Percentiles rank a stretch among this genome's conserved stretches.
Evolutionary conservation across 2,888 invertebrate genomes (phyloP).

Genomic region (Amblyjoppa proteus): DNA sequence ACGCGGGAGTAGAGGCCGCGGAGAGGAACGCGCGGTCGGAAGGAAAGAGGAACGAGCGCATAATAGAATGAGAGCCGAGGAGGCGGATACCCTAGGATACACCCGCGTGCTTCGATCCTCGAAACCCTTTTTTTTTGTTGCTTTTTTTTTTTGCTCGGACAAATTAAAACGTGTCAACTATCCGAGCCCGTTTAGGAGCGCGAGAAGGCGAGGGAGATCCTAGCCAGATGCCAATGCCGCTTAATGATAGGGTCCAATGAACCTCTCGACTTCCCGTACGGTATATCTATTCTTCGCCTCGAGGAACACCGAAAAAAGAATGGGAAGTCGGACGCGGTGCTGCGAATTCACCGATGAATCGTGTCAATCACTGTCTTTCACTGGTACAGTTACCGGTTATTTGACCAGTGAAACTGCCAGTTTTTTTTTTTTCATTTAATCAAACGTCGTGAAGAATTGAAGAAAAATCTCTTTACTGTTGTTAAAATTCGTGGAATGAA

Average conservation of each 20-base stretch:
- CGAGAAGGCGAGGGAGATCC: not conserved
- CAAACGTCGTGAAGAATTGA: too few species aligned
- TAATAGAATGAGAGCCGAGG: constrained; percentile 17
- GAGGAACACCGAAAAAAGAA: not conserved
- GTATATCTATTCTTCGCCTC: constrained; percentile 23
- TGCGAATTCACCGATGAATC: too few species aligned
- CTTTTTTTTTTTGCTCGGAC: not conserved
- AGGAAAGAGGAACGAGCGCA: not conserved
- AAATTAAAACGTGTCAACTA: constrained; percentile 62
- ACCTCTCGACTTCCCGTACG: not conserved
- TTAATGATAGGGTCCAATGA: constrained; percentile 26
- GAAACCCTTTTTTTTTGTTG: constrained; percentile 1
- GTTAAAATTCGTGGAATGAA: too few species aligned
- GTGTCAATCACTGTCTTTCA: too few species aligned
- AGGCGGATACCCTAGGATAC: constrained; percentile 6
- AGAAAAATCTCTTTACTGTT: too few species aligned
- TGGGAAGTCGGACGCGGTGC: too few species aligned
- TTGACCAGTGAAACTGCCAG: too few species aligned
- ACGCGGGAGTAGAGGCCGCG: not conserved
- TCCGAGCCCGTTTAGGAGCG: constrained; percentile 53
- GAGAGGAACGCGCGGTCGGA: not conserved
- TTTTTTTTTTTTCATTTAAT: too few species aligned
- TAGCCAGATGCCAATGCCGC: constrained; percentile 8
- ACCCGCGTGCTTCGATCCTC: not conserved
- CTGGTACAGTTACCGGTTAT: too few species aligned